These are phyloP conservation scores for Polypedilum pembai DNA, from an alignment of 1,140 invertebrate species.

Conservation along the genomic window DNA sequence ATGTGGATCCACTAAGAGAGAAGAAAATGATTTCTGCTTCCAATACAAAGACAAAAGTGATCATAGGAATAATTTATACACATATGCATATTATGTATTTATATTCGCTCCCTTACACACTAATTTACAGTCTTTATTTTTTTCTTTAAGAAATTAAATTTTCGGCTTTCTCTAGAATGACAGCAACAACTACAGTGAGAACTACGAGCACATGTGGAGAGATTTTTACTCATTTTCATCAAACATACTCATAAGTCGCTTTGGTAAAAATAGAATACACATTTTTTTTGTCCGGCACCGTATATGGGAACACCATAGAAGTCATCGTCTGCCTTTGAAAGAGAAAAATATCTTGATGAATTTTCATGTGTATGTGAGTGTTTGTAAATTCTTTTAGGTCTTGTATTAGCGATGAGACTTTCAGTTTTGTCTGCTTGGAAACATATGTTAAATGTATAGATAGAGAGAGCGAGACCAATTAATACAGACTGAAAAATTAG, in stretches of 20 bases:
- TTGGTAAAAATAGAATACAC: slow-evolving; percentile 25
- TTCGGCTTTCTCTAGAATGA: not conserved
- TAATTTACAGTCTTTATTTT: not conserved
- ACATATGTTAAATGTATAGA: no score
- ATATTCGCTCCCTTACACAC: not conserved
- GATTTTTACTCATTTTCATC: slow-evolving; percentile 7
- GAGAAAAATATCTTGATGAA: not conserved
- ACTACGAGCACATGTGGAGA: slow-evolving; percentile 10
- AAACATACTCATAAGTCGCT: slow-evolving; percentile 23
- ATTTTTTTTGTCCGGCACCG: slow-evolving; percentile 1
- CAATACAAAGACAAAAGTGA: no score
- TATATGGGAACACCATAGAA: slow-evolving; percentile 6
- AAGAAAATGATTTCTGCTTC: not conserved
- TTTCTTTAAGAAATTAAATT: not conserved
- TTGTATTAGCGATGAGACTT: no score
- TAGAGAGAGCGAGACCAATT: no score
- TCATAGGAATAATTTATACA: not conserved
- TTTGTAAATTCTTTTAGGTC: not conserved
- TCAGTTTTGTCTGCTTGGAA: no score
- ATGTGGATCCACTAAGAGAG: not conserved
- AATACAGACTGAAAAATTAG: no score
- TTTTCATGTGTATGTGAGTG: not conserved
- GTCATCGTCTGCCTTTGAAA: slow-evolving; percentile 3
- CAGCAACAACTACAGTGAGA: not conserved
- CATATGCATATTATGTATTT: no score